Conservation (phyloP, 2,113 vertebrate genomes). For the Falcunculus frontatus region DNA sequence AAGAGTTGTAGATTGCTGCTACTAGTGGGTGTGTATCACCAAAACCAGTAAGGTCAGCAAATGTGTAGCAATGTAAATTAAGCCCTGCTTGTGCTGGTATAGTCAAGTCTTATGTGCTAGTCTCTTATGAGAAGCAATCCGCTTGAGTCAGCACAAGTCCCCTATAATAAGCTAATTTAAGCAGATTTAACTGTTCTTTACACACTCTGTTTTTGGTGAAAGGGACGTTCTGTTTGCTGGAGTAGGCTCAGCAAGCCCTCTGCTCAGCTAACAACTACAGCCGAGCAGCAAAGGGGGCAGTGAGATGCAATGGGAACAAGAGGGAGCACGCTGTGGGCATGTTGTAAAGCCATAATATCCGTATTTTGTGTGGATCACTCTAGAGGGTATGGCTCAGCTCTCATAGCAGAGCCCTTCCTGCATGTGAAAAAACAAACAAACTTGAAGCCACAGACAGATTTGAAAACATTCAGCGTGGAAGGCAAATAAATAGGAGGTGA, state of each 20-base stretch:
- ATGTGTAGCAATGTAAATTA: not conserved
- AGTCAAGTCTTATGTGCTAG: not conserved
- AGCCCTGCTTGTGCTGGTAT: not conserved
- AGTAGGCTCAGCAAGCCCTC: not conserved
- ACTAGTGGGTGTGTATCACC: not conserved
- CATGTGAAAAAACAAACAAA: not conserved
- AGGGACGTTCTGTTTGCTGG: fast-evolving
- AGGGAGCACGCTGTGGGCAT: not conserved
- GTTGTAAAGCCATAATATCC: not conserved
- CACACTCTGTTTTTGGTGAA: not conserved
- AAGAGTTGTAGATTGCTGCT: not conserved
- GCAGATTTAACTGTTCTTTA: not conserved
- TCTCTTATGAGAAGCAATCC: not conserved
- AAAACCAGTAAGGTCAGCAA: not conserved
- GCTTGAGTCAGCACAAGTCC: not conserved
- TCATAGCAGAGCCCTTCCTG: not conserved
- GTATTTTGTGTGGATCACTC: not conserved
- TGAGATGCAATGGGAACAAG: not conserved
- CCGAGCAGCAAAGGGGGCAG: not conserved
- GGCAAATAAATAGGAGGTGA: not conserved
- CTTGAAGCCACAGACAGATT: not conserved
- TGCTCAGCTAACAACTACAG: not conserved
- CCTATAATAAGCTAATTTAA: not conserved
- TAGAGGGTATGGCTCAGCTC: not conserved
- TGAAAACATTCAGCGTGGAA: not conserved